Base-by-base conservation (phyloP, 2,797 vertebrate genomes). In the Urocyon cinereoargenteus region DNA sequence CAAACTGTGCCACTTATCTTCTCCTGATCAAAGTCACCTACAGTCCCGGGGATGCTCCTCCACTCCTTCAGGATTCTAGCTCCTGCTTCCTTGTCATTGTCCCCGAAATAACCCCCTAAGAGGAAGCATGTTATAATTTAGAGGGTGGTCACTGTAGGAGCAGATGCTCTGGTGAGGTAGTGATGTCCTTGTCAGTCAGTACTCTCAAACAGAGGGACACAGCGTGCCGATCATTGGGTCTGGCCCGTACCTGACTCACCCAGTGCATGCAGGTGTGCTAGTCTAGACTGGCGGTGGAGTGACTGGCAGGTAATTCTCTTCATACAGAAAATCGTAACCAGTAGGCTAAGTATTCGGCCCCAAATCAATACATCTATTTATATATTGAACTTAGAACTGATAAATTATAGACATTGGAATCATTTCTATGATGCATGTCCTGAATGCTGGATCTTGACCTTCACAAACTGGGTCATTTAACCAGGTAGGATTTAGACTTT, bases 401-500 rank as follows among this genome's bases (percentile, higher is more conserved):
- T 31, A 53, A 53, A 59, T 78, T 66, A 61, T 21, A 79, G 61
- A 0, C n/a, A 82, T 49, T 94, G 57, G 91, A 68, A 40, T 81
- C 0, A 72, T 89, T 94, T 89, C 1, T 34, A n/a, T 86, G 34
- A 49, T 36, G 12, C 78, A 31, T 77, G 59, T 81, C 40, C 49
- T 95, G 19, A 93, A 64, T 93, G 22, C 14, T 83, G 0, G 73
- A 8, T 36, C 26, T 79, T 84, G 62, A 75, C 78, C 62, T 72
- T 82, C 24, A 64, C 82, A 61, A 90, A 79, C 59, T 70, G 21
- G 19, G 59, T 91, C 26, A 72, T 84, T 96, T 53, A 96, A 86
- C 12, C 64, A 19, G 13, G 16, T 6, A n/a, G 34, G 3, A 45
- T 45, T 45, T 8, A 45, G 6, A 45, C 40, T 1, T 45, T 45